Evolutionary conservation across 2,888 invertebrate genomes (phyloP).

Genomic region (Glyphotaelius pellucidus): DNA sequence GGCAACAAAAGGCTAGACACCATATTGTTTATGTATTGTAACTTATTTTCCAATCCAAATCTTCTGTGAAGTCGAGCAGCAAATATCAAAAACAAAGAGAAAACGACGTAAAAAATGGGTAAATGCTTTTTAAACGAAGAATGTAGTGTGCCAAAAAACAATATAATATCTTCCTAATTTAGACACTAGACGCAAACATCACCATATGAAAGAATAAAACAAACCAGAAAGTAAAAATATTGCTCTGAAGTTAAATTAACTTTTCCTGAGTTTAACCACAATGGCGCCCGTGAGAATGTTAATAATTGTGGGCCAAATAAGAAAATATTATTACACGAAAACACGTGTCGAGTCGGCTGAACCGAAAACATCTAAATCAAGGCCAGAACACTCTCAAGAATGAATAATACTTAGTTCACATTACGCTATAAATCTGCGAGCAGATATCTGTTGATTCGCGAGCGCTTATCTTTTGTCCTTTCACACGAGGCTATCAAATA

Average conservation of each 20-base stretch:
- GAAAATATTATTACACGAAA: slow-evolving; percentile 21
- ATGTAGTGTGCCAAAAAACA: neutral
- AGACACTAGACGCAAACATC: neutral
- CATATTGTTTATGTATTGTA: neutral
- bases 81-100: neutral
- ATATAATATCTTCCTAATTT: neutral
- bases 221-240: neutral
- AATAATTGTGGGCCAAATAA: slow-evolving; percentile 25
- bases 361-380: neutral
- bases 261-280: neutral
- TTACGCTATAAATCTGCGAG: no score
- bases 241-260: neutral
- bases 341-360: slow-evolving; percentile 5
- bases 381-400: no score
- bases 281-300: slow-evolving; percentile 24
- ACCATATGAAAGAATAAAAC: neutral
- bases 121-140: neutral
- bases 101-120: neutral
- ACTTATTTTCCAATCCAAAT: no score
- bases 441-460: no score
- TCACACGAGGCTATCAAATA: no score
- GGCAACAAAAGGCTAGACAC: neutral
- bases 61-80: neutral
- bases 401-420: no score
- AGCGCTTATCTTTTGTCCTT: no score